Base-by-base conservation (phyloP, 2,113 vertebrate species). In the Lipophrys pholis region DNA sequence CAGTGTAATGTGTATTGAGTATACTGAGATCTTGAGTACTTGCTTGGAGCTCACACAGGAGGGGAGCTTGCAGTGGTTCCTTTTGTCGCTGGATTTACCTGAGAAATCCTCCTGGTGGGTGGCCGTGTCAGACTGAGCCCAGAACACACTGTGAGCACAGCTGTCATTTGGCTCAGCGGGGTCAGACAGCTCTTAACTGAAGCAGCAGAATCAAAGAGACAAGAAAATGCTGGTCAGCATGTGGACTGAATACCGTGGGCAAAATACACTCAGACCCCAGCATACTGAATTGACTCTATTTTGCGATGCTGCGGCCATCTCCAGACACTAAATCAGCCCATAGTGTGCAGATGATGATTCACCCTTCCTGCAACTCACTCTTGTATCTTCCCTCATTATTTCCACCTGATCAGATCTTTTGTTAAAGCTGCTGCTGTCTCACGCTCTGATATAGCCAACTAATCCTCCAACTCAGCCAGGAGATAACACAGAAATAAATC, bases 311-410 rank as follows among this genome's bases (percentile, higher is more conserved):
- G 65, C 39, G 60, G 55, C 59, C 79, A 53, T 79, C 54, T 38
- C 38, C 63, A 83, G 72, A 75, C 80, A 43, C 46, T 77, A 71
- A 81, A 41, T 87, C 84, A 81, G 11, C 46, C 10, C 43, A 42
- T 45, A 59, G 6, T 64, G 63, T 59, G 45, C 0, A 8, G 39
- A 56, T 56, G 55, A 30, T 76, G 79, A 83, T 39, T 89, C 81
- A 81, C 70, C 43, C 56, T 57, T 73, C 52, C 38, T 3, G 55
- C 64, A 65, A 21, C 51, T 40, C 21, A 51, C 66, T 53, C 40
- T 55, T 62, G 2, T 55, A 17, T 14, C 55, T 54, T 48, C 48
- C 16, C 39, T 66, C 35, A 36, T 51, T 53, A 41, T n/a, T 46
- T 16, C 7, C 39, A 11, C 41, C 10, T 14, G 48, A 3, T 45